Evolutionary conservation across 2,888 invertebrate species (phyloP).

Genomic region (Pseudococcus longispinus): DNA sequence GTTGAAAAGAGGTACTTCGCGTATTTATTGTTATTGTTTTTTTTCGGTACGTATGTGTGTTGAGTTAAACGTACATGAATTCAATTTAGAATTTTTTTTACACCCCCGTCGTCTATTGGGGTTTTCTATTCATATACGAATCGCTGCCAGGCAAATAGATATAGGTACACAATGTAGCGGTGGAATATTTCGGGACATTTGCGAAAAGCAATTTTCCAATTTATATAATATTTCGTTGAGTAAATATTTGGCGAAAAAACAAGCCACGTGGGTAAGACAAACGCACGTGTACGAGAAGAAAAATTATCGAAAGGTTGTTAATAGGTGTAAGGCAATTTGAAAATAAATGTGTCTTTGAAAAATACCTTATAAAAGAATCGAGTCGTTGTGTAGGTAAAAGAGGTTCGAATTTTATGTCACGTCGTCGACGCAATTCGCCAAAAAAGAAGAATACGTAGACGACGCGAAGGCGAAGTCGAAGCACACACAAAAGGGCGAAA

Average conservation of each 20-base stretch:
- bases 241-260: background rate
- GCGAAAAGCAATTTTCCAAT: background rate
- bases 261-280: background rate
- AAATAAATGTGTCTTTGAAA: no score
- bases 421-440: background rate
- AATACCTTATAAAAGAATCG: no score
- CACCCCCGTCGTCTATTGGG: background rate
- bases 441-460: background rate
- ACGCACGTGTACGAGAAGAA: background rate
- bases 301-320: background rate
- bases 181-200: background rate
- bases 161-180: background rate
- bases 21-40: constrained; percentile 11
- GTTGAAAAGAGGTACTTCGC: background rate
- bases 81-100: background rate
- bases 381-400: background rate
- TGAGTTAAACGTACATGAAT: background rate
- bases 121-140: background rate
- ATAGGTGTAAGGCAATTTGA: background rate
- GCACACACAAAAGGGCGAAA: background rate
- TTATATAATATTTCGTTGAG: background rate
- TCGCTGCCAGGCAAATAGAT: background rate
- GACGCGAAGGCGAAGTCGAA: background rate
- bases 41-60: background rate
- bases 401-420: background rate